Percentiles rank a stretch among this genome's conserved stretches.
Evolutionary conservation across 2,797 vertebrate genomes (phyloP).

Genomic region (Danio tinwini): DNA sequence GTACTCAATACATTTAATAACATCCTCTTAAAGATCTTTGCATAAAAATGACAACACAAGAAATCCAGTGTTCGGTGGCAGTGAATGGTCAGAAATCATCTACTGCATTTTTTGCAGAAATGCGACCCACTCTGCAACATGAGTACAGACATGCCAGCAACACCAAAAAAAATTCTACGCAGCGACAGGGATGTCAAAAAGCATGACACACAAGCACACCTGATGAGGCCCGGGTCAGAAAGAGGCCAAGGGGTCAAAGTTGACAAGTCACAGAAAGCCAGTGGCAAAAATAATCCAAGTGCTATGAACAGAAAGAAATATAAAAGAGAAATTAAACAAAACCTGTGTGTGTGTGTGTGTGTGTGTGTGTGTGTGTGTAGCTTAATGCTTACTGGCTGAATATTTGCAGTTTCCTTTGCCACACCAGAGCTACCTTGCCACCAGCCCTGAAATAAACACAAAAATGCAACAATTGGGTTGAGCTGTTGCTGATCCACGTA

Average conservation of each 20-base stretch:
- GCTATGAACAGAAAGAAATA: not conserved
- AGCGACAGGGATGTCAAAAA: not conserved
- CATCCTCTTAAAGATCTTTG: not conserved
- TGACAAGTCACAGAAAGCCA: slow-evolving; percentile 12
- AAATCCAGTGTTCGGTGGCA: not conserved
- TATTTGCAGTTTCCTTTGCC: not conserved
- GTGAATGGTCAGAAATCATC: slow-evolving; percentile 6
- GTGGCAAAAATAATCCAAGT: not conserved
- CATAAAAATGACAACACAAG: not conserved
- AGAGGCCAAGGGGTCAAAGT: not conserved
- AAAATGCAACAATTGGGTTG: slow-evolving; percentile 73
- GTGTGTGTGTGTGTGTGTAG: not conserved
- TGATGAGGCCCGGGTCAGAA: slow-evolving; percentile 18
- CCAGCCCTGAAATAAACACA: slow-evolving; percentile 71
- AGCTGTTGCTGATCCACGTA: slow-evolving; percentile 68
- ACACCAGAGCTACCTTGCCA: slow-evolving; percentile 44
- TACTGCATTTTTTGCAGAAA: not conserved
- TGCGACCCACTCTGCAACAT: slow-evolving; percentile 15
- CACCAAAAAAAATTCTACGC: not conserved
- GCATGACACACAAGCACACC: slow-evolving; percentile 26
- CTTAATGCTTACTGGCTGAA: not conserved
- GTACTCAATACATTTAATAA: too few species aligned
- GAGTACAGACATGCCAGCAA: slow-evolving; percentile 24
- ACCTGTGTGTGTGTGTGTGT: too few species aligned
- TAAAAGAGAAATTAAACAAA: not conserved